Evolutionary conservation across 2,888 invertebrate genomes (phyloP).

Genomic region (Acleris laterana): DNA sequence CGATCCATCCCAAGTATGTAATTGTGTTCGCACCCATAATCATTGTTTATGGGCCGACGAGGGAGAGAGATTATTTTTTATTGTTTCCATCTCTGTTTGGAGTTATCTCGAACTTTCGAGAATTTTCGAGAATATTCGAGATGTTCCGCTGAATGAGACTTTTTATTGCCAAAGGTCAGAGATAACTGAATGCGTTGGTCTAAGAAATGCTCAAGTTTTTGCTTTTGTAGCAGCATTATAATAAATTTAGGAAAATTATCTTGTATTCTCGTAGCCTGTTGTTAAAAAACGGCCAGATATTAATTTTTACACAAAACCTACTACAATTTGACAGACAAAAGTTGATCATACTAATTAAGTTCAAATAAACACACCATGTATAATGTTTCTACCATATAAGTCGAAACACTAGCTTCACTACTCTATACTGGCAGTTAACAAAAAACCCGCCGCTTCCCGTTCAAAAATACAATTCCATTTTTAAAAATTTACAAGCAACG

Average conservation of each 20-base stretch:
- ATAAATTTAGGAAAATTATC: no score
- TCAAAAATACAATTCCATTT: constrained; percentile 34
- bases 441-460: constrained; percentile 15
- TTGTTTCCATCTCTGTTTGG: constrained; percentile 56
- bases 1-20: constrained; percentile 71
- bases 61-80: constrained; percentile 72
- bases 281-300: no score
- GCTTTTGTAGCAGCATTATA: background rate
- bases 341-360: no score
- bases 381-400: background rate
- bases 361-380: no score
- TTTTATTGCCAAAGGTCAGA: constrained; percentile 16
- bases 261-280: no score
- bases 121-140: constrained; percentile 24
- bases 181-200: constrained; percentile 21
- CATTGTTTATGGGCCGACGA: constrained; percentile 66
- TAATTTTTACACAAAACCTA: no score
- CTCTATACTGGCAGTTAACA: constrained; percentile 14
- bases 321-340: no score
- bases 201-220: constrained; percentile 8
- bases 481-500: constrained; percentile 39
- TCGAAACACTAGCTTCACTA: background rate
- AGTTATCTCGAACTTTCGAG: constrained; percentile 34
- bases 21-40: constrained; percentile 70
- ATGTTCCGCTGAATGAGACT: constrained; percentile 18